These are phyloP conservation scores for Polia nebulosa DNA, from an alignment of 2,888 invertebrate species.

Conservation along the genomic window DNA sequence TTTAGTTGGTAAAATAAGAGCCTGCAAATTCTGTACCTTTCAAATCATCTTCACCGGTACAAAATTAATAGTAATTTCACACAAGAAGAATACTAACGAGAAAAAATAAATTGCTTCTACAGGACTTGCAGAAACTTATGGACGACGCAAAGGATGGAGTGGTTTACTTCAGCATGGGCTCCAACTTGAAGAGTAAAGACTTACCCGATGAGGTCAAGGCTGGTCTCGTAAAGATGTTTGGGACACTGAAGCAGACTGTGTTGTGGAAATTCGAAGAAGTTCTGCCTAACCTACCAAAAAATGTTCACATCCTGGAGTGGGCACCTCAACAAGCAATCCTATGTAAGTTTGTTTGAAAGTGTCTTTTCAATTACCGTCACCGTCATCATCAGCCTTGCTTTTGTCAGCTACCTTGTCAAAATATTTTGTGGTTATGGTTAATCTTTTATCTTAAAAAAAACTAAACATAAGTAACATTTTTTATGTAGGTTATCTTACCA, in stretches of 20 bases:
- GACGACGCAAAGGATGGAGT: conserved; percentile 84
- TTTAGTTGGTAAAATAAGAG: background rate
- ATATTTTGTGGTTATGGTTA: no score
- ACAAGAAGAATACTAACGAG: no score
- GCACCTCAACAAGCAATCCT: conserved; percentile 77
- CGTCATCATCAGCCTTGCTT: background rate
- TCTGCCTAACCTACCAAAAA: conserved; percentile 77
- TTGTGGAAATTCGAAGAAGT: conserved; percentile 87
- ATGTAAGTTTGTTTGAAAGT: conserved; percentile 37
- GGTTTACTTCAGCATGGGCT: conserved; percentile 89
- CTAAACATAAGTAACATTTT: no score
- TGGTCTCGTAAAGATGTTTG: conserved; percentile 79
- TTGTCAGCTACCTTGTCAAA: background rate
- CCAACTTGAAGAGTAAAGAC: conserved; percentile 78
- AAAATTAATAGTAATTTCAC: no score
- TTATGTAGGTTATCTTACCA: no score
- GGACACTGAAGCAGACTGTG: conserved; percentile 84
- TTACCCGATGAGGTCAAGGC: conserved; percentile 77
- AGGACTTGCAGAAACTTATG: conserved; percentile 83
- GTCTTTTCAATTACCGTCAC: background rate
- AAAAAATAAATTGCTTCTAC: conserved; percentile 8
- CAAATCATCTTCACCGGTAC: background rate
- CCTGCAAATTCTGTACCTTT: background rate
- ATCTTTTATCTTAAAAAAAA: no score
- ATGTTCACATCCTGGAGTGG: conserved; percentile 85